Evolutionary conservation across 2,113 vertebrate genomes (phyloP).

Genomic region (Hippocampus mohnikei): DNA sequence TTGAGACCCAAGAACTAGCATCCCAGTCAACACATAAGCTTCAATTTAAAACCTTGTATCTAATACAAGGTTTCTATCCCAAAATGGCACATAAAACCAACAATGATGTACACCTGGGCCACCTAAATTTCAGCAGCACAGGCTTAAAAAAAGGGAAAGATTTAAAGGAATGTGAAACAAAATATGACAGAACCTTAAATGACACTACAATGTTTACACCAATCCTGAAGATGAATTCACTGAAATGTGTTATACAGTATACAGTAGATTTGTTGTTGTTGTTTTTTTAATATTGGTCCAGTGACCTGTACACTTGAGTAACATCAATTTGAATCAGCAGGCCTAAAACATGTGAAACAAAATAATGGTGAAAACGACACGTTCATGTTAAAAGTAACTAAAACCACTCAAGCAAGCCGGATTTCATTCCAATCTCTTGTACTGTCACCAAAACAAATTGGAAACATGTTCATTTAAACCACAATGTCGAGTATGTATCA

Average conservation of each 20-base stretch:
- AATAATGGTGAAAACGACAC: slow-evolving; percentile 12
- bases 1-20: slow-evolving; percentile 11
- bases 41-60: slow-evolving; percentile 24
- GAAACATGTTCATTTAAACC: not conserved
- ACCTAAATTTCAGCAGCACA: not conserved
- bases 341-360: slow-evolving; percentile 22
- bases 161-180: slow-evolving; percentile 53
- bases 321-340: slow-evolving; percentile 25
- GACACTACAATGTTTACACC: slow-evolving; percentile 25
- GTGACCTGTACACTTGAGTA: slow-evolving; percentile 42
- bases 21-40: slow-evolving; percentile 8
- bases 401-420: slow-evolving; percentile 7
- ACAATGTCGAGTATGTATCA: not conserved
- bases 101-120: not conserved
- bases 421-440: not conserved
- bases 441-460: not conserved
- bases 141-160: not conserved
- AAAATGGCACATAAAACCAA: not conserved
- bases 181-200: slow-evolving; percentile 5
- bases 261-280: not conserved
- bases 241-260: slow-evolving; percentile 20
- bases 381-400: slow-evolving; percentile 30
- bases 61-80: slow-evolving; percentile 18
- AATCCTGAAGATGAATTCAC: slow-evolving; percentile 11
- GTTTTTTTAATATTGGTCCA: slow-evolving; percentile 43